phyloP scores from a whole-genome alignment of 2,888 invertebrate species.

The Drosophila histrio region DNA sequence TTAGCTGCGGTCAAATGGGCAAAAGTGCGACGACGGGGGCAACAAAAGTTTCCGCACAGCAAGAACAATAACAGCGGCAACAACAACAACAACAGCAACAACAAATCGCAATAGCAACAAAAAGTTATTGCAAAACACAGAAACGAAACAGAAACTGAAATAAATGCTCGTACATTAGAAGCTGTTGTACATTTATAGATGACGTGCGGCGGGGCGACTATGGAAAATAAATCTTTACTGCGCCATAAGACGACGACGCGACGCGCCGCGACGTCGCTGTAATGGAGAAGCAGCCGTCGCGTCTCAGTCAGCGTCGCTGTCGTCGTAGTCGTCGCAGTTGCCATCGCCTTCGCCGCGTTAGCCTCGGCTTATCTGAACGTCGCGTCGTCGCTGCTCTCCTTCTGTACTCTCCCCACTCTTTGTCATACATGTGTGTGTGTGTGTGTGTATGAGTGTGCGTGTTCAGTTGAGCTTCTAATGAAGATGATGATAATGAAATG shows the following conservation, averaged over 20 bases:
- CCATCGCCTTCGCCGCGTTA: constrained; percentile 17
- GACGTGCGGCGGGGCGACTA: constrained; percentile 45
- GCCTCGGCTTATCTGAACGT: constrained; percentile 53
- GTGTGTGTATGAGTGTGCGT: constrained; percentile 23
- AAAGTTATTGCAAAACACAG: constrained; percentile 65
- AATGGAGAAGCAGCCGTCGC: constrained; percentile 3
- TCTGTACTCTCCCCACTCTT: constrained; percentile 5
- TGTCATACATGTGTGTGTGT: background rate
- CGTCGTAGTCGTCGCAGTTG: background rate
- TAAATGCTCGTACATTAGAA: constrained; percentile 62
- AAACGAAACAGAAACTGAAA: constrained; percentile 53
- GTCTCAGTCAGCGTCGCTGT: constrained; percentile 3
- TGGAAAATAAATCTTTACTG: constrained; percentile 80
- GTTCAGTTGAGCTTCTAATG: constrained; percentile 61
- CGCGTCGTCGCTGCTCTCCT: background rate
- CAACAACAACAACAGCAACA: constrained; percentile 22
- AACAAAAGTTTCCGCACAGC: constrained; percentile 67
- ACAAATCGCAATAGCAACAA: constrained; percentile 52
- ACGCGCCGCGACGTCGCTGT: constrained; percentile 20
- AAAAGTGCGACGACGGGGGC: constrained; percentile 48
- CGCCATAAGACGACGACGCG: constrained; percentile 69
- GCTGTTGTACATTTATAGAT: constrained; percentile 59
- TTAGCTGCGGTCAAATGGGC: constrained; percentile 69
- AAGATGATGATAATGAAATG: constrained; percentile 77
- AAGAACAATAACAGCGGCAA: constrained; percentile 49